Evolutionary conservation across 2,888 invertebrate species (phyloP).

Genomic region (Luperina nickerlii): DNA sequence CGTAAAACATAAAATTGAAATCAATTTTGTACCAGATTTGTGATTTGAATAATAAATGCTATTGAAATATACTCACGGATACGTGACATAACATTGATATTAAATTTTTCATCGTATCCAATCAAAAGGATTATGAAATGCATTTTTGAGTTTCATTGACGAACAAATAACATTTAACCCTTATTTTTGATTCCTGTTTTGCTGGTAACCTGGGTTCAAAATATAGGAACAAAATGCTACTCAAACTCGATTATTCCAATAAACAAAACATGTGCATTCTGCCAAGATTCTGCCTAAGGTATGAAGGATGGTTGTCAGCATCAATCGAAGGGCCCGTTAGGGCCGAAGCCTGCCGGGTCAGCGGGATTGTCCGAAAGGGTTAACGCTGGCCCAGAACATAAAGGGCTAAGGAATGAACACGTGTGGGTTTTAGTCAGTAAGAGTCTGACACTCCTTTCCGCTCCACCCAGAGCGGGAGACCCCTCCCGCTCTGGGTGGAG

Average conservation of each 20-base stretch:
- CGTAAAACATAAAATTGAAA: conserved; percentile 40
- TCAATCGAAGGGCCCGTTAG: no score
- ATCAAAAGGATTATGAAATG: conserved; percentile 30
- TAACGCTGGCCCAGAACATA: no score
- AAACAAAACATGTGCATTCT: not conserved
- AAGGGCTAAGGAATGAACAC: no score
- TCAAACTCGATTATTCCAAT: not conserved
- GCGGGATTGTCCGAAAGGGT: no score
- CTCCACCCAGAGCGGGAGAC: no score
- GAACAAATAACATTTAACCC: not conserved
- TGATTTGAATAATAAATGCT: conserved; percentile 52
- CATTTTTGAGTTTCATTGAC: conserved; percentile 11
- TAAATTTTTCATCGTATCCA: conserved; percentile 7
- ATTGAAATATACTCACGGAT: conserved; percentile 32
- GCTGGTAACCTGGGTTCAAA: not conserved
- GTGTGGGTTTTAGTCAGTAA: no score
- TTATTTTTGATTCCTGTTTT: not conserved
- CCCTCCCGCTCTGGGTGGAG: no score
- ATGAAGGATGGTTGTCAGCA: no score
- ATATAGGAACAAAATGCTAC: not conserved
- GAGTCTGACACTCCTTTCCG: no score
- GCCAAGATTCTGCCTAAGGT: not conserved
- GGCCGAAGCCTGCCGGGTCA: no score
- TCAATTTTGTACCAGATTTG: conserved; percentile 32
- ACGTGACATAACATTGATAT: conserved; percentile 16